Conservation (phyloP, 1,140 invertebrate species). For the Acromyrmex heyeri region DNA sequence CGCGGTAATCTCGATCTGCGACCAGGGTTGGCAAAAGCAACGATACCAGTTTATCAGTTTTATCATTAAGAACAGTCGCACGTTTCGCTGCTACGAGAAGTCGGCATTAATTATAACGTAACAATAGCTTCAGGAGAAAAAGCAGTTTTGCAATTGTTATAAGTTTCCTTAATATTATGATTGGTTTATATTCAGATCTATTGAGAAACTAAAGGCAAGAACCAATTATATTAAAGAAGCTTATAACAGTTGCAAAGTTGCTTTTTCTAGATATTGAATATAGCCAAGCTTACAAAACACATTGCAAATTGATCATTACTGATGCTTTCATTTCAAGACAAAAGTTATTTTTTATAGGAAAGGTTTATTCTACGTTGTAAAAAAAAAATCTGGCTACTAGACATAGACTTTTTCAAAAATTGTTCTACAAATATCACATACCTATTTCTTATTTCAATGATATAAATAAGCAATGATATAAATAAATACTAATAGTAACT, state of each 20-base stretch:
- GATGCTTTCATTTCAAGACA: background rate
- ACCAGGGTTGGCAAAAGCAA: conserved; percentile 50
- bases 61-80: background rate
- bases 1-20: conserved; percentile 63
- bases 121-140: background rate
- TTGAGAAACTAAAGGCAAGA: too few species aligned
- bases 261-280: too few species aligned
- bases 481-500: conserved; percentile 10
- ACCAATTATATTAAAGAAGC: too few species aligned
- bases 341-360: conserved; percentile 7
- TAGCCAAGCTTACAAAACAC: background rate
- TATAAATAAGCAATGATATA: background rate
- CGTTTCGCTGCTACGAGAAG: background rate
- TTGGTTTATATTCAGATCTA: too few species aligned
- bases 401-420: background rate
- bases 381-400: background rate
- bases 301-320: conserved; percentile 4
- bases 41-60: conserved; percentile 12
- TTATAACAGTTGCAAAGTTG: too few species aligned
- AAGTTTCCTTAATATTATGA: too few species aligned
- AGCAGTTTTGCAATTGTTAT: too few species aligned
- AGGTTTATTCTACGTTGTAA: background rate
- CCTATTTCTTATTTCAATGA: background rate
- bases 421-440: background rate
- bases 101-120: background rate